These are phyloP conservation scores for Phenganax subtilis DNA, from an alignment of 92 coral and sea anemone genomes.

Conservation along the genomic window DNA sequence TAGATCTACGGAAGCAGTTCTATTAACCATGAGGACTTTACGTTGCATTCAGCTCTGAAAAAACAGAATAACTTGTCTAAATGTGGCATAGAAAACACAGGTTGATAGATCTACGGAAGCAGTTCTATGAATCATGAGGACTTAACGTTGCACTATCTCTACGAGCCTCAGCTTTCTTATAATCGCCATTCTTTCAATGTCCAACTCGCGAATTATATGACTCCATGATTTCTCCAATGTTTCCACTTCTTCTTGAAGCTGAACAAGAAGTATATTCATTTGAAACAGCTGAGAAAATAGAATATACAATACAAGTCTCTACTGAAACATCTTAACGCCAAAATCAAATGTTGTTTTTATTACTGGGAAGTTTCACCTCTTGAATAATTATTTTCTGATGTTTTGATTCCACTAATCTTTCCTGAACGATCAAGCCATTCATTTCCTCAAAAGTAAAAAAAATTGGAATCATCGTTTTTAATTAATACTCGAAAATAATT, in stretches of 20 bases:
- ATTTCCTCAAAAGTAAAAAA: slow-evolving; percentile 56
- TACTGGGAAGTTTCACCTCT: slow-evolving; percentile 50
- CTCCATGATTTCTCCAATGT: slow-evolving; percentile 86
- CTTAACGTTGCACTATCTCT: slow-evolving; percentile 58
- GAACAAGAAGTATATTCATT: background rate
- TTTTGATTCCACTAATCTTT: slow-evolving; percentile 80
- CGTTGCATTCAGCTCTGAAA: slow-evolving; percentile 85
- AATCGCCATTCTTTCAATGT: slow-evolving; percentile 67
- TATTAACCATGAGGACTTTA: background rate
- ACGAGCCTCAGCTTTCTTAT: slow-evolving; percentile 59
- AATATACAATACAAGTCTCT: background rate
- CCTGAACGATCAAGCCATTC: slow-evolving; percentile 95
- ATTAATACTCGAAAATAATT: too few species aligned
- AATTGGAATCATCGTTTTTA: too few species aligned
- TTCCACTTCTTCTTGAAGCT: slow-evolving; percentile 88
- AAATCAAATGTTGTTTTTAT: background rate
- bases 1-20: background rate
- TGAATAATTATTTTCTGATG: slow-evolving; percentile 63
- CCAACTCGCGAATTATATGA: slow-evolving; percentile 93
- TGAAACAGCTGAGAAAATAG: background rate
- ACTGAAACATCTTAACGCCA: background rate
- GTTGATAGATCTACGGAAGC: background rate
- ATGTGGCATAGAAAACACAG: background rate
- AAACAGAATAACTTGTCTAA: background rate
- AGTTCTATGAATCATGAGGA: background rate